Conservation (phyloP, 2,113 vertebrate genomes). For the Forbesichthys papilliferus region DNA sequence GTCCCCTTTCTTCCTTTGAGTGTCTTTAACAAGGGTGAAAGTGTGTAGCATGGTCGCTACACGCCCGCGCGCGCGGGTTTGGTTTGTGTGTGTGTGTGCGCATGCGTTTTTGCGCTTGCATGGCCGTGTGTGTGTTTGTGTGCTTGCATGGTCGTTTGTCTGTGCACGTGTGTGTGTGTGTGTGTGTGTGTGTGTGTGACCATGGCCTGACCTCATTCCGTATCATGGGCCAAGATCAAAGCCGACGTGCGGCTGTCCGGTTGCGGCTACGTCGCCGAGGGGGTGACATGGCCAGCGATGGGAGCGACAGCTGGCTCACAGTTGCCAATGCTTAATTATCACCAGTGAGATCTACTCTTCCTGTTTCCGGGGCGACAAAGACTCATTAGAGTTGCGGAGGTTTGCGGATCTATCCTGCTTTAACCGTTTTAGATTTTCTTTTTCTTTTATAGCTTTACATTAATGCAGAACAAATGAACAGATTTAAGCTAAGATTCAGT, state of each 20-base stretch:
- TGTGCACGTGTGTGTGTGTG: slow-evolving; percentile 18
- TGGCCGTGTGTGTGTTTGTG: background rate
- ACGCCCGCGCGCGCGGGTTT: background rate
- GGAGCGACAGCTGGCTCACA: slow-evolving; percentile 78
- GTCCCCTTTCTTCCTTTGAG: slow-evolving; percentile 1
- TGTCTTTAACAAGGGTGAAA: slow-evolving; percentile 26
- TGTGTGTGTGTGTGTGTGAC: slow-evolving; percentile 64
- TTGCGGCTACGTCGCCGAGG: slow-evolving; percentile 60
- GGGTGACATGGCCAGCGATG: slow-evolving; percentile 76
- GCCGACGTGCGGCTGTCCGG: slow-evolving; percentile 78
- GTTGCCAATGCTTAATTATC: slow-evolving; percentile 89
- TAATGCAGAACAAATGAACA: slow-evolving; percentile 51
- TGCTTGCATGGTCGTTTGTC: background rate
- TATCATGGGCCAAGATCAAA: slow-evolving; percentile 82
- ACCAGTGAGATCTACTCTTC: slow-evolving; percentile 79
- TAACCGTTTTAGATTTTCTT: slow-evolving; percentile 8
- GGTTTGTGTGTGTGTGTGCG: background rate
- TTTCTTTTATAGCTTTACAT: slow-evolving; percentile 19
- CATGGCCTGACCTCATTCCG: slow-evolving; percentile 78
- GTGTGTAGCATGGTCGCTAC: background rate
- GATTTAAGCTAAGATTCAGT: slow-evolving; percentile 65
- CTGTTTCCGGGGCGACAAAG: slow-evolving; percentile 46
- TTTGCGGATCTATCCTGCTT: slow-evolving; percentile 34
- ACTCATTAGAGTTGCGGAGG: slow-evolving; percentile 58
- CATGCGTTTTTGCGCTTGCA: background rate